Evolutionary conservation across 2,888 invertebrate species (phyloP), one percentile per base, ranked within the genome.

Genomic region (Lissonota sp.): DNA sequence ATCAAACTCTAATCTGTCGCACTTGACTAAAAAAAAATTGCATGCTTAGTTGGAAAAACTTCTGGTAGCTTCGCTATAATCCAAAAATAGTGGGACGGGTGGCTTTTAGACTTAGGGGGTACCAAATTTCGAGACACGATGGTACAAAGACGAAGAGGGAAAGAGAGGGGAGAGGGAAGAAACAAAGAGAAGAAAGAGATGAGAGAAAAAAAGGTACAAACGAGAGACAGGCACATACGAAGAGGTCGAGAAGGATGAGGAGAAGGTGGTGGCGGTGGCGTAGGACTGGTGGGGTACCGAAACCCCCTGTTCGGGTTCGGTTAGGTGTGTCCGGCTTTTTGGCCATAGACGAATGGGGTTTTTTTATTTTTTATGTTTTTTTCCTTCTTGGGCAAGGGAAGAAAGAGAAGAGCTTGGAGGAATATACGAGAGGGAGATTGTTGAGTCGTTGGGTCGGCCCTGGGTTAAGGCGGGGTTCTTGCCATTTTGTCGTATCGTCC

Each of bases 391-490:
- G 12, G 44, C 39, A 63, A 57, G 10, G 40, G 51, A 64, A 46
- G 10, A 6, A 12, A 53, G 49, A 8, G 40, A 40, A 6, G 46
- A 37, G 55, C 10, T 7, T 26, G 49, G 26, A 37, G 73, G 55
- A 40, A 55, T 26, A 26, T 26, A 26, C 10, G 44, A 58, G 42
- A 57, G 79, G 75, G 63, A 79, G 67, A 10, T 63, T 16, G 49
- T 10, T 10, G 57, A 77, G 73, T 63, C 57, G 72, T 80, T 78
- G 79, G 80, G 79, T 82, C 84, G 76, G 82, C 80, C 82, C 84
- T 84, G 84, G 70, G 26, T 42, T 81, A 84, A 84, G 84, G 84
- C 84, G 84, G 84, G 83, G 80, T 83, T 82, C 78, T 63, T 55
- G 67, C 37, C 72, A 60, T 62, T 76, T 55, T 26, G 51, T 55